phyloP scores from a whole-genome alignment of 1,140 invertebrate species.

The Pseudoatta argentina region DNA sequence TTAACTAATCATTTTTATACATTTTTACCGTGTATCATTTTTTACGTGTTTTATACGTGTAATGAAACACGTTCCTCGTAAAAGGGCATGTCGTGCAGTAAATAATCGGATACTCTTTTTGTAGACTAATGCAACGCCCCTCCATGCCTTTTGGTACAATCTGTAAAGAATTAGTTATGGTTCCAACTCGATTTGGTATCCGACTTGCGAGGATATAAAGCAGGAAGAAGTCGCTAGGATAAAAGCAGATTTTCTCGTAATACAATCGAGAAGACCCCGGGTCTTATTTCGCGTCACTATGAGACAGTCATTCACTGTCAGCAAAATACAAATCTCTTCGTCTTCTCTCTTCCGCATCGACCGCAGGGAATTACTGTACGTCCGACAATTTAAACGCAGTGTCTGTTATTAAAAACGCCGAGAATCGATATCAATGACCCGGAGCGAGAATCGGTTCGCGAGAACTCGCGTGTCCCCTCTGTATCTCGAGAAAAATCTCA shows the following conservation, averaged over 20 bases:
- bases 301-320: not conserved
- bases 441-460: not conserved
- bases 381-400: not conserved
- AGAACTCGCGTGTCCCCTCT: too few species aligned
- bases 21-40: too few species aligned
- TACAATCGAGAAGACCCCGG: not conserved
- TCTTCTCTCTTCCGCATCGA: not conserved
- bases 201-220: not conserved
- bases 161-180: too few species aligned
- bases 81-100: slow-evolving; percentile 22
- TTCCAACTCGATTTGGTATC: not conserved
- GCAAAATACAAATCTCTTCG: not conserved
- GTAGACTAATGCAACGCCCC: not conserved
- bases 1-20: too few species aligned
- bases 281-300: not conserved
- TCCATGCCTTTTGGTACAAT: not conserved
- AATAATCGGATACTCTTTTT: slow-evolving; percentile 31
- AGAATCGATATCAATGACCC: slow-evolving; percentile 11
- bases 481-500: slow-evolving; percentile 1
- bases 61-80: not conserved
- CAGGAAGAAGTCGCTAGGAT: not conserved
- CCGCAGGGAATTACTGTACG: not conserved
- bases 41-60: not conserved
- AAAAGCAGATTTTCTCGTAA: not conserved
- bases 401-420: not conserved